Evolutionary conservation across 1,140 invertebrate species (phyloP), one percentile per base, ranked within the genome.

Genomic region (Protaetia brevitarsis): DNA sequence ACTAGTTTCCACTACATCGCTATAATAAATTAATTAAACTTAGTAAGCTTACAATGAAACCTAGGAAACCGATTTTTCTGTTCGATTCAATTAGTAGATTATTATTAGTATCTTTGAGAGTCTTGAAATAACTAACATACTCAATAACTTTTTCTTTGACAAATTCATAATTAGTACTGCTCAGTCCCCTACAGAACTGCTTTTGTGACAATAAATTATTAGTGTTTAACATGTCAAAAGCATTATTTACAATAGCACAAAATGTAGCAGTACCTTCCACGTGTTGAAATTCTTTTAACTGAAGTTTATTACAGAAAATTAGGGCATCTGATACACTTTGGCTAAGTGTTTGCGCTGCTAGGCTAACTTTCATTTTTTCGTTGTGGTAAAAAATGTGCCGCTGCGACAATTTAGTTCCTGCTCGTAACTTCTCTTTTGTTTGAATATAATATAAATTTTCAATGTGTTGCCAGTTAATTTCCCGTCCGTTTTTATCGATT

Each of bases 141-240:
- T n/a, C n/a, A n/a, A n/a, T n/a, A n/a, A n/a, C n/a, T n/a, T n/a
- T n/a, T n/a, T n/a, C n/a, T n/a, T n/a, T n/a, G n/a, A n/a, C n/a
- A n/a, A n/a, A n/a, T n/a, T n/a, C n/a, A n/a, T n/a, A n/a, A n/a
- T n/a, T n/a, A n/a, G n/a, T n/a, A n/a, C n/a, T n/a, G n/a, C n/a
- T n/a, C n/a, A n/a, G n/a, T n/a, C n/a, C n/a, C n/a, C n/a, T n/a
- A n/a, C n/a, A n/a, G n/a, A n/a, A n/a, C n/a, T n/a, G n/a, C n/a
- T n/a, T n/a, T n/a, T n/a, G n/a, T n/a, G n/a, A n/a, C n/a, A n/a
- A n/a, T n/a, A n/a, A n/a, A n/a, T n/a, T n/a, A n/a, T n/a, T n/a
- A n/a, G 31, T 34, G 8, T 59, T 59, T n/a, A 21, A 30, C 29
- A 59, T 59, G n/a, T 59, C 57, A 59, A 59, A 59, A 23, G 7